Conservation (phyloP, 2,888 invertebrate genomes). For the Pandemis corylana region DNA sequence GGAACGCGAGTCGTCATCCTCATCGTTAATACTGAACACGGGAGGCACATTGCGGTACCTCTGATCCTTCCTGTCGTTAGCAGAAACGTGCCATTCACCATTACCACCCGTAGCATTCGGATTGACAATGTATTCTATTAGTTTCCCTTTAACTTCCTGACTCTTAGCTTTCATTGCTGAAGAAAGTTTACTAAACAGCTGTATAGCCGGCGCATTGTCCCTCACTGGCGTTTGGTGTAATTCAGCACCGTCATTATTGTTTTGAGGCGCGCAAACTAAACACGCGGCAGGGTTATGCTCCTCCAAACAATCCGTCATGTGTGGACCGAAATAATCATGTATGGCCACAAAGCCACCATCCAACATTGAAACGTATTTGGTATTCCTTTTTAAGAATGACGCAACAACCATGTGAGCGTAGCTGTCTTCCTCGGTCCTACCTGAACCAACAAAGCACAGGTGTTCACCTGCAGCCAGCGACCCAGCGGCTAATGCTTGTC, state of each 20-base stretch:
- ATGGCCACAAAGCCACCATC: conserved; percentile 95
- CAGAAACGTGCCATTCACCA: conserved; percentile 93
- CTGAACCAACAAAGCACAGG: conserved; percentile 97
- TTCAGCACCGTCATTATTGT: conserved; percentile 66
- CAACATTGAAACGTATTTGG: conserved; percentile 95
- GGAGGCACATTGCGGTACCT: conserved; percentile 95
- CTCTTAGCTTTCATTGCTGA: conserved; percentile 96
- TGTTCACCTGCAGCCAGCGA: conserved; percentile 95
- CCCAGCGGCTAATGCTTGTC: conserved; percentile 93
- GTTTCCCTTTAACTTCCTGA: conserved; percentile 95
- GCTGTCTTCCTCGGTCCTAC: conserved; percentile 96
- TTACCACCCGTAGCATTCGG: conserved; percentile 86
- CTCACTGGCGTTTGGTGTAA: conserved; percentile 57
- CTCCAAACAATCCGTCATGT: conserved; percentile 91
- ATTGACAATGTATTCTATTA: conserved; percentile 97
- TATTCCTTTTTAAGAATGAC: conserved; percentile 97
- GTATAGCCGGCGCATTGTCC: conserved; percentile 83
- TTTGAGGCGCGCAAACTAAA: conserved; percentile 90
- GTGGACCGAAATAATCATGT: conserved; percentile 93
- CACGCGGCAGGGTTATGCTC: conserved; percentile 94
- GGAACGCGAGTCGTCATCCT: conserved; percentile 80
- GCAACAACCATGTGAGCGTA: conserved; percentile 99
- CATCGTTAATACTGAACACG: conserved; percentile 97
- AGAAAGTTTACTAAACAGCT: conserved; percentile 93
- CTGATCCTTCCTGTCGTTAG: conserved; percentile 93